phyloP scores from a whole-genome alignment of 2,113 vertebrate species.

The Cepphus grylle region DNA sequence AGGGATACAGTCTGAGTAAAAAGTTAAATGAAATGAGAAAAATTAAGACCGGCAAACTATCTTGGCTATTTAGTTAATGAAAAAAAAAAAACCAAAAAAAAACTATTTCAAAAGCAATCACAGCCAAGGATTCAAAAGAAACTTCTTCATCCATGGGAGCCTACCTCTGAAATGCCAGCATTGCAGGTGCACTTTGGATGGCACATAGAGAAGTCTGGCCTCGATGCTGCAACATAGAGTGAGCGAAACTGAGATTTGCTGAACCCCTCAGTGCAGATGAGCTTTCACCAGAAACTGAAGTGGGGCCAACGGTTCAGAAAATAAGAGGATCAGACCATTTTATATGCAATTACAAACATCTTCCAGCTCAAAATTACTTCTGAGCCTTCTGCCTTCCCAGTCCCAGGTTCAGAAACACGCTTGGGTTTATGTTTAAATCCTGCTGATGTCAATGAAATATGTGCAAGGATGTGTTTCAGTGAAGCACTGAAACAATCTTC shows the following conservation, averaged over 20 bases:
- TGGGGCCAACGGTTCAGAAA: neutral
- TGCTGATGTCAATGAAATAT: neutral
- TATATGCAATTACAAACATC: neutral
- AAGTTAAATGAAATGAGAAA: neutral
- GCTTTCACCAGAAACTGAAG: neutral
- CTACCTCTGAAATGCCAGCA: neutral
- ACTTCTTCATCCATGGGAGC: neutral
- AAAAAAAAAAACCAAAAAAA: neutral
- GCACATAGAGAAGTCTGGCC: neutral
- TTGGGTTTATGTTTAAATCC: neutral
- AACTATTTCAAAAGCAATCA: neutral
- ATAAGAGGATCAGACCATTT: neutral
- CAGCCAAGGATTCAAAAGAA: neutral
- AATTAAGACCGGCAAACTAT: neutral
- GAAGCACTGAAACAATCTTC: neutral
- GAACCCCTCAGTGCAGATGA: neutral
- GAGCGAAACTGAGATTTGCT: neutral
- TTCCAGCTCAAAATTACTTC: neutral
- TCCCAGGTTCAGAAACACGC: neutral
- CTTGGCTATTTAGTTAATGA: neutral
- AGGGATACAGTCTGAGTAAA: neutral
- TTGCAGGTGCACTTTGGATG: neutral
- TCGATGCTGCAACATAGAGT: fast-evolving
- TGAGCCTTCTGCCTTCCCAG: neutral
- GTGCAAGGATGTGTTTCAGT: neutral